Base-by-base conservation (phyloP, 2,113 vertebrate genomes). In the Rutilus rutilus region DNA sequence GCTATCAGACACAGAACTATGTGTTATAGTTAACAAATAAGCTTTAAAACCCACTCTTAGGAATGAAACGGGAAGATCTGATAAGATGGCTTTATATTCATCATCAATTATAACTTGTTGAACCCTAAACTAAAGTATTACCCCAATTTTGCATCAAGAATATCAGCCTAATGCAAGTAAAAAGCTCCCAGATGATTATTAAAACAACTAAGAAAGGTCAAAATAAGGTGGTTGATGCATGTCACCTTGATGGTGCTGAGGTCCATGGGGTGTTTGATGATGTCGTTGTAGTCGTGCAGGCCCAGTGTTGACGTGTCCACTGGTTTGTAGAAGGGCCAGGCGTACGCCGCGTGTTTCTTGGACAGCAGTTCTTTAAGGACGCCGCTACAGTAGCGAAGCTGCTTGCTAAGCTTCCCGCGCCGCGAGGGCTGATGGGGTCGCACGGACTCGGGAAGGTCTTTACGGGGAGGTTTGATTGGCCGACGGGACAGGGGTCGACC, bases 201-300 rank as follows among this genome's bases (percentile, higher is more conserved):
- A 42, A 42, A 42, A 42, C 39, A 8, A 42, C 7, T 8, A 42
- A 42, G 39, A 42, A 42, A 42, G 1, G 7, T 42, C 7, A 42
- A 42, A 42, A 7, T 39, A 39, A 33, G 33, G 45, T 12, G 15
- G 65, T 10, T 69, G 17, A 19, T 21, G 19, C 5, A 5, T 59
- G 54, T 85, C 81, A 95, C 95, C 94, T 94, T 95, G 87, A 98
- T 96, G 92, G 96, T 97, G 94, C 96, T 96, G 93, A 98, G 97
- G 91, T 98, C 97, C 97, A 99, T 98, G 87, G 97, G 97, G 90
- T 96, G 96, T 88, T 99, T 99, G 92, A 99, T 98, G 93, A 99
- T 97, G 71, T 98, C 97, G 1, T 98, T 96, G 88, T 99, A 99
- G 90, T 99, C 97, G 4, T 98, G 97, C 1, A 99, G 95, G 5